A percentile compares a stretch with the other conserved stretches of the same genome.
phyloP scores from a whole-genome alignment of 2,113 vertebrate species.

The Odocoileus hemionus region DNA sequence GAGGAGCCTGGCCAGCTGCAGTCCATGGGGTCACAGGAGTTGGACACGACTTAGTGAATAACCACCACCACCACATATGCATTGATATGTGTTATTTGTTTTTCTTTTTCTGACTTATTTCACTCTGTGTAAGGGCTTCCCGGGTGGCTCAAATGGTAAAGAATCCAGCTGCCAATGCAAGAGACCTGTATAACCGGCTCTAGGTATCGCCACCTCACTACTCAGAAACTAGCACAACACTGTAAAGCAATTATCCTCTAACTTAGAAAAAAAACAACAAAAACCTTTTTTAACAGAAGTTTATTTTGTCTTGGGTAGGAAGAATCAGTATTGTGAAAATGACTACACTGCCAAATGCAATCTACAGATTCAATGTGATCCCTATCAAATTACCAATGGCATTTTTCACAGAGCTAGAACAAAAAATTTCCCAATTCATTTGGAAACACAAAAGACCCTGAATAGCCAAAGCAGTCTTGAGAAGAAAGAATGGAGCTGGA shows the following conservation, averaged over 20 bases:
- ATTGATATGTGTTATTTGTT: not conserved
- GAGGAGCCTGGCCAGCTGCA: not conserved
- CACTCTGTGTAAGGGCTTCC: not conserved
- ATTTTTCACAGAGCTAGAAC: not conserved
- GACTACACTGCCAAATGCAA: not conserved
- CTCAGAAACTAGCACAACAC: not conserved
- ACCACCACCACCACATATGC: not conserved
- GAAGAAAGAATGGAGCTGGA: not conserved
- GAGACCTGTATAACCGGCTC: not conserved
- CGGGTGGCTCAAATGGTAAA: not conserved
- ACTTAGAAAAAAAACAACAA: not conserved
- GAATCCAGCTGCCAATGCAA: not conserved
- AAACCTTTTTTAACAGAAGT: not conserved
- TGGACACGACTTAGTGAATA: rapidly evolving
- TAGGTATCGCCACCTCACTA: not conserved
- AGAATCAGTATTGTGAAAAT: not conserved
- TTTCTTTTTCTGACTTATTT: not conserved
- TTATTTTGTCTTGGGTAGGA: not conserved
- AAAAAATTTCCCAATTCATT: not conserved
- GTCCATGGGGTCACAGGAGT: not conserved
- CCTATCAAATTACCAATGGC: not conserved
- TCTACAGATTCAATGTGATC: not conserved
- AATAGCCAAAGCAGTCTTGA: not conserved
- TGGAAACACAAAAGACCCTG: not conserved
- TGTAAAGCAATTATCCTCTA: not conserved